Conservation (phyloP, 2,888 invertebrate genomes). For the Flabesymbios commensalis region DNA sequence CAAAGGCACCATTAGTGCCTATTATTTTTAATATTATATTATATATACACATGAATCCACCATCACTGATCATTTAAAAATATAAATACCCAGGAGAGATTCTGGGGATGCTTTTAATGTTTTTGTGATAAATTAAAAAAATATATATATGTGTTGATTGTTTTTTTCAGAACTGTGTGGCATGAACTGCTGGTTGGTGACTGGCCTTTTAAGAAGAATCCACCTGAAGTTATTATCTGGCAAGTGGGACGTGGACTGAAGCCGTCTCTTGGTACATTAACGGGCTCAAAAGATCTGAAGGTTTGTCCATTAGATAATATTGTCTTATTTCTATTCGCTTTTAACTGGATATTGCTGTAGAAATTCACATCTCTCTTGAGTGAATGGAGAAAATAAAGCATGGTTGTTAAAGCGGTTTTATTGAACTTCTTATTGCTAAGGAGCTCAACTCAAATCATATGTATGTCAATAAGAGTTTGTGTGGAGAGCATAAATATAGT, state of each 20-base stretch:
- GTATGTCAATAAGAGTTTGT: no score
- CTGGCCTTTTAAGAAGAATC: constrained; percentile 89
- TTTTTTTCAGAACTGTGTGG: constrained; percentile 84
- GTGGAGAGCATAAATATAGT: no score
- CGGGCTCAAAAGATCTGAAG: constrained; percentile 94
- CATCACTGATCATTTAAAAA: not conserved
- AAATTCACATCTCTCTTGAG: no score
- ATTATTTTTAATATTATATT: not conserved
- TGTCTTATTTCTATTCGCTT: no score
- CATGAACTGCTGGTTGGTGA: constrained; percentile 95
- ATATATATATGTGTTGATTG: not conserved
- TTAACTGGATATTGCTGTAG: no score
- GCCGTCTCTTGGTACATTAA: constrained; percentile 89
- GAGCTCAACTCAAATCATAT: no score
- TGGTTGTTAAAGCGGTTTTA: no score
- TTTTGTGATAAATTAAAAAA: not conserved
- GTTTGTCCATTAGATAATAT: constrained; percentile 64
- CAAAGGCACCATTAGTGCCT: not conserved
- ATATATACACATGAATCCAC: not conserved
- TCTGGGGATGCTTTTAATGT: not conserved
- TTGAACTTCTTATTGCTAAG: no score
- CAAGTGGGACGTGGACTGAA: constrained; percentile 92
- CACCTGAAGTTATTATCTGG: constrained; percentile 96
- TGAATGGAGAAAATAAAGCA: no score
- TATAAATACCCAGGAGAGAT: not conserved